Base-by-base conservation (phyloP, 2,797 vertebrate species). In the Eleutherodactylus coqui region DNA sequence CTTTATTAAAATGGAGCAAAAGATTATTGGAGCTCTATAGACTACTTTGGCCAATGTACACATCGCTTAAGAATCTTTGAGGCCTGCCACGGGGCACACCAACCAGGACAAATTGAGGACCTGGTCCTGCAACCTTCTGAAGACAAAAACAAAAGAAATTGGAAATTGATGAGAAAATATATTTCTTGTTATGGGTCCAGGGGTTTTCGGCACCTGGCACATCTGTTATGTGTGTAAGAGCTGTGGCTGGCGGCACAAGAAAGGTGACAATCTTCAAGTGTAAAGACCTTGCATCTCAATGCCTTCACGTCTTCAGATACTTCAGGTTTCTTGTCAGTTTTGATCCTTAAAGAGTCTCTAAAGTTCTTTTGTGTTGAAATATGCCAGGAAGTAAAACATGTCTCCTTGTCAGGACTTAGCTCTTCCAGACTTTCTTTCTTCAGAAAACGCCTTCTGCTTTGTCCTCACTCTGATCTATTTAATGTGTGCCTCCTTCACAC, bases 221-320 rank as follows among this genome's bases (percentile, higher is more conserved):
- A 17, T 49, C 43, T 34, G 47, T 24, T 19, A 32, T 19, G 38
- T 19, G 38, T 13, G 21, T 17, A 16, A 21, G n/a, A 0, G n/a
- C 72, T 75, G 16, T 5, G 41, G 43, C 72, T 75, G 70, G 73
- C 73, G 27, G 27, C 70, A 4, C 73, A 5, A 51, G 60, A n/a
- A 76, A 64, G 53, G 82, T 32, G 82, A 77, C 82, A 76, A 84
- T 84, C 53, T 84, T 36, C 27, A 51, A 21, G 41, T 84, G 73
- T 16, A 51, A 64, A 84, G 62, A 49, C 49, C 60, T 24, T 11
- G 69, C 10, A 21, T 38, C 29, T 16, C 32, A 10, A 2, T 5
- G 9, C 51, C 24, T 2, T 67, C 9, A 49, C 17, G 17, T 77
- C 58, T 67, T 77, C 75, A 62, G 69, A 75, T 75, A 51, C 73